phyloP scores from a whole-genome alignment of 2,113 vertebrate species.

The Halichoerus grypus region DNA sequence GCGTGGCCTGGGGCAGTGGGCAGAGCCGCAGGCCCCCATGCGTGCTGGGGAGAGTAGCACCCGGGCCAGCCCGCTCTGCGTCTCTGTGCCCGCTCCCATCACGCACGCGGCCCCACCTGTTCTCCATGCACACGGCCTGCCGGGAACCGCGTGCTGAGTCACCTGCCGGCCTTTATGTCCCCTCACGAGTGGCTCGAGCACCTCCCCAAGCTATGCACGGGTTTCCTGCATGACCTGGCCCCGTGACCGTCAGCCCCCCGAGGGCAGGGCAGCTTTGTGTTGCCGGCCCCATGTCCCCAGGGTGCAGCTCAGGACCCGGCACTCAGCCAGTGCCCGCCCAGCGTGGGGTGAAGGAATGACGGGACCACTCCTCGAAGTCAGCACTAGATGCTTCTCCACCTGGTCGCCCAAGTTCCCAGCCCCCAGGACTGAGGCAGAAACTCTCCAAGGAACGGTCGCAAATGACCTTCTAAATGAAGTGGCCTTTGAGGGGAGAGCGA shows the following conservation, averaged over 20 bases:
- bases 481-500: not conserved
- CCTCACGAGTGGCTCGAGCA: rapidly evolving
- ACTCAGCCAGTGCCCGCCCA: rapidly evolving
- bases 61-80: rapidly evolving
- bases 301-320: not conserved
- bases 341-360: rapidly evolving
- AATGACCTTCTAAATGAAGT: not conserved
- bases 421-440: not conserved
- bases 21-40: rapidly evolving
- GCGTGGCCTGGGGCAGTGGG: rapidly evolving
- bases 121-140: not conserved
- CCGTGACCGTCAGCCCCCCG: rapidly evolving
- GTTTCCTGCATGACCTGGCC: rapidly evolving
- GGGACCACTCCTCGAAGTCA: rapidly evolving
- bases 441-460: rapidly evolving
- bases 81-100: rapidly evolving
- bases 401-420: rapidly evolving
- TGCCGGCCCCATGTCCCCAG: not conserved
- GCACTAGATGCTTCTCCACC: rapidly evolving
- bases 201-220: rapidly evolving
- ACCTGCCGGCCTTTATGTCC: rapidly evolving
- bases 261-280: not conserved
- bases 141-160: not conserved
- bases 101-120: not conserved
- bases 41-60: rapidly evolving